phyloP scores from a whole-genome alignment of 2,888 invertebrate species.

The Cerastoderma edule region DNA sequence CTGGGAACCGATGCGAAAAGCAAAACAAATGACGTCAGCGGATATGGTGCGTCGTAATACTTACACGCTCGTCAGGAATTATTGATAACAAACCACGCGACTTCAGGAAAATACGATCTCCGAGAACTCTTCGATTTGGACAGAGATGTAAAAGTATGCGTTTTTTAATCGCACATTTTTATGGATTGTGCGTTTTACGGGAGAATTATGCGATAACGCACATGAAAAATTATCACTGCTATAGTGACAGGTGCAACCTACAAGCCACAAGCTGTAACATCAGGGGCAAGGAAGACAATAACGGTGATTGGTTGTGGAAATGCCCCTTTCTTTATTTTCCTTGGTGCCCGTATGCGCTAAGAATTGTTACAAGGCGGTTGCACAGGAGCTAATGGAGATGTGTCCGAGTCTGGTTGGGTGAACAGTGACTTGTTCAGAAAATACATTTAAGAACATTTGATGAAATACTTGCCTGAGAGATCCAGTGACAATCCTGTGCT shows the following conservation, averaged over 20 bases:
- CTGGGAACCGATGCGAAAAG: too few relatives aligned
- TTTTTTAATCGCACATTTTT: too few relatives aligned
- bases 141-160: too few relatives aligned
- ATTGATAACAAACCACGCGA: too few relatives aligned
- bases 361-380: constrained; percentile 36
- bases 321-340: constrained; percentile 36
- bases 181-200: too few relatives aligned
- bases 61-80: too few relatives aligned
- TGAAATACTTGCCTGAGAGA: constrained; percentile 30
- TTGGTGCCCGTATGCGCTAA: constrained; percentile 30
- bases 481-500: constrained; percentile 13
- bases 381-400: constrained; percentile 28
- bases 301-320: constrained; percentile 38
- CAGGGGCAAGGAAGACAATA: constrained; percentile 30
- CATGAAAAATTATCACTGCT: too few relatives aligned
- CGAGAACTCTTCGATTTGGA: too few relatives aligned
- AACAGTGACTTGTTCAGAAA: constrained; percentile 36
- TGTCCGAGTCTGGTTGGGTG: constrained; percentile 34
- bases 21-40: too few relatives aligned
- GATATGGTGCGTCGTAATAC: too few relatives aligned
- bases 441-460: constrained; percentile 38
- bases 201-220: too few relatives aligned
- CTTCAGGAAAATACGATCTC: too few relatives aligned
- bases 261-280: constrained; percentile 36
- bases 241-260: neutral